Conservation (phyloP, 2,888 invertebrate genomes). For the Lasioglossum morio region DNA sequence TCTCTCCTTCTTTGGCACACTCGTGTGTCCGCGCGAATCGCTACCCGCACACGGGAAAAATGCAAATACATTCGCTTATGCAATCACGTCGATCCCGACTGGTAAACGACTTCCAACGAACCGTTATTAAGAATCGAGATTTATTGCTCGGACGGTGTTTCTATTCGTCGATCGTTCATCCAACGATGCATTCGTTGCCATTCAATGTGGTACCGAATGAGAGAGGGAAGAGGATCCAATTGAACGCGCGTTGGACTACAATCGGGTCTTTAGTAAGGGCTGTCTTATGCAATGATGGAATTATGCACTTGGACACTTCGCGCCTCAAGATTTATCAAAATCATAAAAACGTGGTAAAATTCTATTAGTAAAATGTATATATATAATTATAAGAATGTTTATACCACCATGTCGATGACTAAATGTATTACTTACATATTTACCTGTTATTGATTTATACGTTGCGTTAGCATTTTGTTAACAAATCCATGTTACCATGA, state of each 20-base stretch:
- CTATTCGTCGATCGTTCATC: neutral
- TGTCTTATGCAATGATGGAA: too few species aligned
- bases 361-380: too few species aligned
- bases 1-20: neutral
- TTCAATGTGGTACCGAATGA: neutral
- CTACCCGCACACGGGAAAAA: constrained; percentile 9
- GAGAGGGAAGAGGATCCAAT: neutral
- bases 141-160: constrained; percentile 30
- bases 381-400: too few species aligned
- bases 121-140: constrained; percentile 33
- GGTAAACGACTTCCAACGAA: constrained; percentile 28
- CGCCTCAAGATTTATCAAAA: too few species aligned
- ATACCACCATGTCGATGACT: too few species aligned
- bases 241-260: neutral
- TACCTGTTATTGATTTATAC: too few species aligned
- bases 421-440: too few species aligned
- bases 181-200: neutral
- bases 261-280: neutral
- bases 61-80: constrained; percentile 20
- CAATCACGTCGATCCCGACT: constrained; percentile 5
- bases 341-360: too few species aligned
- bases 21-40: neutral
- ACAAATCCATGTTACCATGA: too few species aligned
- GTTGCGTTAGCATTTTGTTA: too few species aligned
- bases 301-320: too few species aligned